Conservation (phyloP, 2,888 invertebrate species). For the Tipula unca region DNA sequence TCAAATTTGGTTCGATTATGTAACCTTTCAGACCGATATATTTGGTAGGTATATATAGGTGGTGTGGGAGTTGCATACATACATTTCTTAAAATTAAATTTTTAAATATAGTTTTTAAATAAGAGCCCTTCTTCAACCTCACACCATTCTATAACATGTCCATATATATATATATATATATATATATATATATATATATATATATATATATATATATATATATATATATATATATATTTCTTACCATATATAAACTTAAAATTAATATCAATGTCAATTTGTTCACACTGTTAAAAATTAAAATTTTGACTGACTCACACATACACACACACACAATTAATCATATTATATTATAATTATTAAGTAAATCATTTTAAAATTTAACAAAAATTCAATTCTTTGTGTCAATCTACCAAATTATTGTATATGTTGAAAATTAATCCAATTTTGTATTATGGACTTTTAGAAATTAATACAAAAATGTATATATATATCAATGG, state of each 20-base stretch:
- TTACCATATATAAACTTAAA: not conserved
- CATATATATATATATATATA: no score
- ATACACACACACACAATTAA: not conserved
- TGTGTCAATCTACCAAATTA: not conserved
- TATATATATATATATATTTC: slow-evolving; percentile 24
- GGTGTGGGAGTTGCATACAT: not conserved
- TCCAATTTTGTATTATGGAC: not conserved
- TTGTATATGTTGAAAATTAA: not conserved
- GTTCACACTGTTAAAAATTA: not conserved
- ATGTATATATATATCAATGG: not conserved
- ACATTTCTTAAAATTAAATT: not conserved
- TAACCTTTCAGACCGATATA: not conserved
- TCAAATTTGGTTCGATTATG: not conserved
- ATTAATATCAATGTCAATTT: not conserved
- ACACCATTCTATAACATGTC: slow-evolving; percentile 22
- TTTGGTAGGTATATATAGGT: not conserved
- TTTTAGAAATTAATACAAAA: not conserved
- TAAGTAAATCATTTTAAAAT: not conserved
- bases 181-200: slow-evolving; percentile 22
- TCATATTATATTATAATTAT: not conserved
- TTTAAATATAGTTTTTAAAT: not conserved
- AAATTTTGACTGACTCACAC: not conserved
- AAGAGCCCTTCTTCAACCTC: not conserved
- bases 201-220: slow-evolving; percentile 22
- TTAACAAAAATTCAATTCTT: not conserved